phyloP scores from a whole-genome alignment of 2,888 invertebrate species.

The Lepidocyrtoides sp. region DNA sequence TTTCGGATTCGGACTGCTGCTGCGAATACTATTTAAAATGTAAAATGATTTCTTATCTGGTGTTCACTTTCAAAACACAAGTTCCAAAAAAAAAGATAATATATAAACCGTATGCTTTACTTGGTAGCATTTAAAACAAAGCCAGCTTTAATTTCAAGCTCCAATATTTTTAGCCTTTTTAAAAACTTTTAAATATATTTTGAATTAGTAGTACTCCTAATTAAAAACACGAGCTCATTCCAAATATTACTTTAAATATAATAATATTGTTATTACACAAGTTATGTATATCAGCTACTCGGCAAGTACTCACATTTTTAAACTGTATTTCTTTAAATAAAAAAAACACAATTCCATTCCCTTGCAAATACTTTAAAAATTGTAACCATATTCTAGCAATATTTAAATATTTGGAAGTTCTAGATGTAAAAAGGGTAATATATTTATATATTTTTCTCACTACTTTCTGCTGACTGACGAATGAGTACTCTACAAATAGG shows the following conservation, averaged over 20 bases:
- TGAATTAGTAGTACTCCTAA: not conserved
- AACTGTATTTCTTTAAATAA: not conserved
- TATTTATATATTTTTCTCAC: not conserved
- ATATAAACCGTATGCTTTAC: not conserved
- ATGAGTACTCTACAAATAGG: not conserved
- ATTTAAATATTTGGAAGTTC: not conserved
- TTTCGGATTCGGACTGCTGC: slow-evolving; percentile 20
- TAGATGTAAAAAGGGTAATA: not conserved
- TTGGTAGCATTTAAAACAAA: slow-evolving; percentile 40
- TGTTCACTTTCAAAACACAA: not conserved
- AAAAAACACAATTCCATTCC: not conserved
- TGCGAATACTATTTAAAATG: not conserved
- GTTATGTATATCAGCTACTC: not conserved
- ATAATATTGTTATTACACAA: too few relatives aligned
- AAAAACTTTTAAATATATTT: not conserved
- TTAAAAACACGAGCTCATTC: not conserved
- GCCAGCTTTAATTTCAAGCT: slow-evolving; percentile 35
- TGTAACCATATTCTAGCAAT: not conserved
- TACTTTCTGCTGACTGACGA: not conserved
- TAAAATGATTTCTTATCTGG: not conserved
- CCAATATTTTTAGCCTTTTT: not conserved
- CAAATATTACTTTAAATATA: not conserved
- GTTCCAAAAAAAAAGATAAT: too few relatives aligned
- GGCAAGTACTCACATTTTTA: slow-evolving; percentile 14
- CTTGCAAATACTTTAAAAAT: not conserved